Base-by-base conservation (phyloP, 2,113 vertebrate species). In the Megaceryle torquata region DNA sequence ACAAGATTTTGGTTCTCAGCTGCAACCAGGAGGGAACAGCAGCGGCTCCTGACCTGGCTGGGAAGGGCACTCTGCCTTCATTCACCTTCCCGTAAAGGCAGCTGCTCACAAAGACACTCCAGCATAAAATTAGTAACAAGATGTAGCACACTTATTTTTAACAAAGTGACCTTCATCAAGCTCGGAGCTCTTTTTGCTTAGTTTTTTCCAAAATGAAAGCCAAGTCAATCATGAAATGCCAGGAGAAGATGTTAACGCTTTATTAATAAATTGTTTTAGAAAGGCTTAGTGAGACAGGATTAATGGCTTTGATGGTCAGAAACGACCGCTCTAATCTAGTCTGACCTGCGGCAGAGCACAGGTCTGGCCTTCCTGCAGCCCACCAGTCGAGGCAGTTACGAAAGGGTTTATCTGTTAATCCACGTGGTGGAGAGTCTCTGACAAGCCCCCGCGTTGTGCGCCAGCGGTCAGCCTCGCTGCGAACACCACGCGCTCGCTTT, bases 261-360 rank as follows among this genome's bases (percentile, higher is more conserved):
- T 96, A 96, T 93, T 96, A 86, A 94, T 70, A 81, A 94, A 93
- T 77, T 79, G 81, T 69, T 91, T 94, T 79, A 91, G 70, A 69
- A 96, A 86, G 77, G 88, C 86, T 97, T 94, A 92, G 77, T 3
- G 18, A 92, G 95, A 85, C 57, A 93, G 95, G 93, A 81, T 87
- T 84, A 88, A 94, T 92, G 91, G 92, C 82, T 90, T 13, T 59
- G 60, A 31, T 53, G 83, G 80, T 61, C 77, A 89, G 92, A 78
- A 69, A 48, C 76, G 61, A 61, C 57, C 10, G 7, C 85, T 70
- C 44, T 82, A 51, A 90, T 83, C 88, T 35, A 16, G 60, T 18
- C 37, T 64, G 93, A 57, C 75, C 85, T 59, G 82, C 70, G 26
- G 79, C 56, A 76, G 70, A 84, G 79, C 63, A 77, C 4, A 74